Conservation (phyloP, 2,797 vertebrate genomes). For the Hippopotamyrus pictus region DNA sequence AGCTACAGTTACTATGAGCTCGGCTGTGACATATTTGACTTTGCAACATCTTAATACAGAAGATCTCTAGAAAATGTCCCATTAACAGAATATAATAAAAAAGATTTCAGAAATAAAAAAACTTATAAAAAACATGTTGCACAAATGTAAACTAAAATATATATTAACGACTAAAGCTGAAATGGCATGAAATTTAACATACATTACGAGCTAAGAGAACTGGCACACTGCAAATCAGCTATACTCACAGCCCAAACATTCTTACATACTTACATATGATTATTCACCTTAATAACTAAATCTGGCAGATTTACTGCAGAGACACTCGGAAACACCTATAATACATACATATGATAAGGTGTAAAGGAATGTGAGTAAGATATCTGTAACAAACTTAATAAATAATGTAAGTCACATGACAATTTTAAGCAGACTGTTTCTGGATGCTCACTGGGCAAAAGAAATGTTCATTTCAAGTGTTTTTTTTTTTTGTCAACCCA, state of each 20-base stretch:
- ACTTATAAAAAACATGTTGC: background rate
- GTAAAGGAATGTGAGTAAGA: conserved; percentile 11
- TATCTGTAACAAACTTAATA: background rate
- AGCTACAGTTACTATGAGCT: background rate
- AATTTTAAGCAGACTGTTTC: background rate
- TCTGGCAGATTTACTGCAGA: background rate
- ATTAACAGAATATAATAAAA: background rate
- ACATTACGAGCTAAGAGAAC: background rate
- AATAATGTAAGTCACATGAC: background rate
- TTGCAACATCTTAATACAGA: background rate
- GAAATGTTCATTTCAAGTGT: background rate
- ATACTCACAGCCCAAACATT: background rate
- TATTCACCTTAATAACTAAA: background rate
- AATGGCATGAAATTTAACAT: background rate
- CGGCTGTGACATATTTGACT: background rate
- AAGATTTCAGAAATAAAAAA: background rate
- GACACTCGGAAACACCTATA: background rate
- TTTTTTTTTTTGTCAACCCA: background rate
- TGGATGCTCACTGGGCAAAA: background rate
- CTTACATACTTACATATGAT: conserved; percentile 1
- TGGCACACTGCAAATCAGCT: background rate
- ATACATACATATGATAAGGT: background rate
- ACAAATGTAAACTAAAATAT: background rate
- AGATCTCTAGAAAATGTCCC: background rate
- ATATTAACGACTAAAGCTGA: background rate